Conservation (phyloP, 1,140 invertebrate genomes). For the Drosophila novamexicana region DNA sequence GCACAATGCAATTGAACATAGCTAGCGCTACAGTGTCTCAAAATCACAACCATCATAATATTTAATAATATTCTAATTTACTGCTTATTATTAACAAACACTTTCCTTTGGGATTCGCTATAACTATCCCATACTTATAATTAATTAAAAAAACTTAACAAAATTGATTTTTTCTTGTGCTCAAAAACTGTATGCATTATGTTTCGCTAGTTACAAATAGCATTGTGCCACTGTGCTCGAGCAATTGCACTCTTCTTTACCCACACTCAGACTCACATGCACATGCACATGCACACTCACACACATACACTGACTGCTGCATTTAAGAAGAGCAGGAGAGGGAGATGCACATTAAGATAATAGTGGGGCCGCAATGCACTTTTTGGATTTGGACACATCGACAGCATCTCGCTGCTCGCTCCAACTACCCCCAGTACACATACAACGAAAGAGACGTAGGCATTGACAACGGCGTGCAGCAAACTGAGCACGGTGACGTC, state of each 20-base stretch:
- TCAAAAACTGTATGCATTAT: not conserved
- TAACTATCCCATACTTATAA: too few species aligned
- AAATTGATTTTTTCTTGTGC: not conserved
- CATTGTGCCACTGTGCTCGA: slow-evolving; percentile 34
- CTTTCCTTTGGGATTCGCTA: too few species aligned
- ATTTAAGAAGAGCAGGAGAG: slow-evolving; percentile 23
- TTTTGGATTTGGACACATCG: slow-evolving; percentile 17
- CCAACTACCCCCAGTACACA: slow-evolving; percentile 65
- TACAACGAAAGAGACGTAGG: slow-evolving; percentile 72
- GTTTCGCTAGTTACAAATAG: not conserved
- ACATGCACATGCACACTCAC: not conserved
- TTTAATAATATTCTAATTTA: not conserved
- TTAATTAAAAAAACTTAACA: too few species aligned
- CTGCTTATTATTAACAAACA: not conserved
- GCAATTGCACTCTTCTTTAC: slow-evolving; percentile 40
- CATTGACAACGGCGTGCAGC: slow-evolving; percentile 67
- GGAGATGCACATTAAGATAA: slow-evolving; percentile 8
- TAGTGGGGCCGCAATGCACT: slow-evolving; percentile 30
- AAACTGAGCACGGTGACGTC: slow-evolving; percentile 56
- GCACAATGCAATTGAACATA: slow-evolving; percentile 53
- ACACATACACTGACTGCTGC: slow-evolving; percentile 15
- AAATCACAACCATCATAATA: not conserved
- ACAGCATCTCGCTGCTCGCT: slow-evolving; percentile 38
- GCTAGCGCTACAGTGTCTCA: slow-evolving; percentile 41
- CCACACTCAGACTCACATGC: slow-evolving; percentile 3